Conservation (phyloP, 2,113 vertebrate genomes). For the Crotalus viridis region DNA sequence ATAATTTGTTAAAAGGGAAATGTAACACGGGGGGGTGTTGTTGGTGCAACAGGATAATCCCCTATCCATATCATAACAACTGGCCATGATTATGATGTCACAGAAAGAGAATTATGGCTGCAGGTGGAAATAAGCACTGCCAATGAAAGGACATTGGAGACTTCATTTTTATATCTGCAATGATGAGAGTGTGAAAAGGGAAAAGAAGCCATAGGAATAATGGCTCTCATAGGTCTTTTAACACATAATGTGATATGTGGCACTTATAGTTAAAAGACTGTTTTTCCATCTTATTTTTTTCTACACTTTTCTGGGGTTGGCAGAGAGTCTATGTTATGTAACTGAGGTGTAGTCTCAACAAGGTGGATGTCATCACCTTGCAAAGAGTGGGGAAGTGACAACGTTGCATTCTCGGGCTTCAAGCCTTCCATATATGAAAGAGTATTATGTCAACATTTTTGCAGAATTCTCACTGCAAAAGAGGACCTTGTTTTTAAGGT, state of each 20-base stretch:
- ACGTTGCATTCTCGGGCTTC: neutral
- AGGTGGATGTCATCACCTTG: neutral
- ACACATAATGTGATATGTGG: neutral
- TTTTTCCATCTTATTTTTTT: neutral
- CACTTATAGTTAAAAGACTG: neutral
- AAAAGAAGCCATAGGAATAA: neutral
- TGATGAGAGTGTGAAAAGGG: neutral
- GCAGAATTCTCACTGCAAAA: neutral
- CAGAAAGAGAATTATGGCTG: neutral
- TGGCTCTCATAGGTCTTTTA: neutral
- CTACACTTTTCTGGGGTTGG: neutral
- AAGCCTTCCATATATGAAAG: neutral
- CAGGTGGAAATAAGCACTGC: neutral
- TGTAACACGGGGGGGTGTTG: neutral
- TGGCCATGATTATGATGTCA: constrained; percentile 1
- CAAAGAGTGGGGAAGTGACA: neutral
- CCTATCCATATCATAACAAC: neutral
- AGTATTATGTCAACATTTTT: neutral
- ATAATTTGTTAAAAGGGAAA: constrained; percentile 1
- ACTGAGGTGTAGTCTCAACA: neutral
- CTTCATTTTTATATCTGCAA: neutral
- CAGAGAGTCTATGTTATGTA: neutral
- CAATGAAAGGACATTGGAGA: neutral
- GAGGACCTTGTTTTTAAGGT: neutral
- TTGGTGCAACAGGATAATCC: neutral